Base-by-base conservation (phyloP, 2,113 vertebrate genomes). In the Rhodinocichla rosea region DNA sequence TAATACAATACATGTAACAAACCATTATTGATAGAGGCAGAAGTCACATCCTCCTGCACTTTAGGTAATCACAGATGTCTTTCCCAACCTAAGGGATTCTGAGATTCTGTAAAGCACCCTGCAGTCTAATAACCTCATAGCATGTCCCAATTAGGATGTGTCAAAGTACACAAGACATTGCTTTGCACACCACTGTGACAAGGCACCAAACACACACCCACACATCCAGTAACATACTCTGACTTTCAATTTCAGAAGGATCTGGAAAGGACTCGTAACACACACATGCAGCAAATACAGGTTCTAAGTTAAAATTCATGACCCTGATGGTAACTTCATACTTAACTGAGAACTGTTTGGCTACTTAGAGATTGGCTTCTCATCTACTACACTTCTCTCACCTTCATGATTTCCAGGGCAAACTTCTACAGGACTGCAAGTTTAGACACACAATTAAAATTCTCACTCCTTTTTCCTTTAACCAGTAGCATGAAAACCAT, bases 141-240 rank as follows among this genome's bases (percentile, higher is more conserved):
- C 6, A 16, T 3, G 9, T 30, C 40, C 47, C 49, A 45, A 1
- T 44, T 35, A 75, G 10, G 9, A 52, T 28, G 49, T 17, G 30
- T 22, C 22, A 16, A 88, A 83, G 13, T 8, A 50, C 50, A 56
- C 3, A 39, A 50, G 63, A 55, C 27, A 68, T 8, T 16, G 15
- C 35, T 40, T 20, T 24, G 30, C 57, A 68, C 3, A 0, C 2
- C 12, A 12, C 6, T 33, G 45, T 20, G 26, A 91, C 45, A 57
- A 32, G 32, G n/a, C 24, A 33, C 13, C 4, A 5, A 83, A 77
- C 10, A 55, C 0, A 0, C 4, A 13, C 17, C 69, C 23, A 52
- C 3, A 10, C 10, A 12, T n/a, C 49, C 62, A 59, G 32, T 33
- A 68, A 76, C 11, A 30, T 4, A 27, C 8, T 50, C 3, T 35